Evolutionary conservation across 92 coral and sea anemone species (phyloP), one percentile per base, ranked within the genome.

Genomic region (Anthopleura xanthogrammica): DNA sequence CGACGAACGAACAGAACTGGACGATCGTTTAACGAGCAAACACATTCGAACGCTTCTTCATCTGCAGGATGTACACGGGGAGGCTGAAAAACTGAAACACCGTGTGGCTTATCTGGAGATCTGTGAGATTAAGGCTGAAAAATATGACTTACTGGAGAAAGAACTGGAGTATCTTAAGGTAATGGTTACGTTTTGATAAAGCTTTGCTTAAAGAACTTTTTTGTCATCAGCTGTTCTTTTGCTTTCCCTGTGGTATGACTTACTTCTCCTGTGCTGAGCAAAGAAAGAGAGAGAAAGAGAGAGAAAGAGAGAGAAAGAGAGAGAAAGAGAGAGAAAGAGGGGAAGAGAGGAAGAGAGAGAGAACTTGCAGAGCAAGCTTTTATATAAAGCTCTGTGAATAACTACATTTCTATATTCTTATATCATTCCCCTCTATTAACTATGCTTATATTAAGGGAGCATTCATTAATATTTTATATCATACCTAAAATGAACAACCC

Each of bases 91-190:
- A 52, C 82, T 95, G 41, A 93, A 89, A 70, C 87, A 87, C 12
- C 90, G 95, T 76, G 90, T 95, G 17, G 91, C 95, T 65, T 94
- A 89, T 43, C 87, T 95, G 39, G 98, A 95, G 65, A 83, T 92
- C 6, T 86, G 94, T 36, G 89, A 91, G 80, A 79, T 87, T 41
- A 90, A 86, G 87, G 90, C 94, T 12, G 90, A 90, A n/a, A 83
- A 91, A 85, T 91, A 89, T 79, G 88, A 85, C 50, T 82, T 89
- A 54, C 79, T 93, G 77, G 97, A 91, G 75, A 80, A 77, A 12
- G 93, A 95, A 85, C 65, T 95, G 22, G 90, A 90, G 42, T 86
- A 78, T 60, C 78, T 92, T 75, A 87, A 87, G 94, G 97, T 92
- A 85, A 75, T 84, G 41, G 29, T 48, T 16, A 8, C 9, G 13